Evolutionary conservation across 2,888 invertebrate genomes (phyloP), one percentile per base, ranked within the genome.

Genomic region (Desoria tigrina): DNA sequence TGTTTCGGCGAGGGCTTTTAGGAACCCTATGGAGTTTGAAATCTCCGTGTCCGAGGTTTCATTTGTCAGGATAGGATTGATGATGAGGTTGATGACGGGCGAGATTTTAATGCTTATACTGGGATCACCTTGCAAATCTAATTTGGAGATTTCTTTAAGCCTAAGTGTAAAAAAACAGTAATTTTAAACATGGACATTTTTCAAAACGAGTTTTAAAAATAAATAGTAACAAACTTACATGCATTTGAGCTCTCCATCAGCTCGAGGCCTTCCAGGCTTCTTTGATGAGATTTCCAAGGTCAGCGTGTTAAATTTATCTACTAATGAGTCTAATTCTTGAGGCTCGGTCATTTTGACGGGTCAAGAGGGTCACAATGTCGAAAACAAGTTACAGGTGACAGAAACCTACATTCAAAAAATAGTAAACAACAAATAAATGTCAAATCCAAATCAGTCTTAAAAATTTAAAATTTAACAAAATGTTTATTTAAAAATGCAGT

Each of bases 1-100:
- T 18, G 37, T 59, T 68, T 65, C 6, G 49, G 32, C 37, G 58
- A 49, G 9, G 58, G 32, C 39, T 62, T 55, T 68, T n/a, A 65
- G 50, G 50, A 57, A 65, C 4, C 58, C 55, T 26, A 68, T 32
- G 21, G 54, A 6, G 42, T 21, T 53, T 9, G 59, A 53, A 21
- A 42, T 21, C 2, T 59, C 55, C 6, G 7, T 23, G 16, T 55
- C 62, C n/a, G n/a, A n/a, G n/a, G n/a, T n/a, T n/a, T n/a, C n/a
- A n/a, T n/a, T n/a, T 32, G 21, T n/a, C 32, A 49, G 14, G n/a
- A 18, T 18, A 7, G 14, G 7, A 7, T 49, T 49, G 18, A 49
- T 49, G 11, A 49, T n/a, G 7, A 7, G 7, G 9, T 49, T 11
- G 9, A 49, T 16, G 7, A n/a, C 7, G 14, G 14, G 7, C 18